These are phyloP conservation scores for Gryllus longicercus DNA, from an alignment of 2,888 invertebrate genomes.

Conservation along the genomic window DNA sequence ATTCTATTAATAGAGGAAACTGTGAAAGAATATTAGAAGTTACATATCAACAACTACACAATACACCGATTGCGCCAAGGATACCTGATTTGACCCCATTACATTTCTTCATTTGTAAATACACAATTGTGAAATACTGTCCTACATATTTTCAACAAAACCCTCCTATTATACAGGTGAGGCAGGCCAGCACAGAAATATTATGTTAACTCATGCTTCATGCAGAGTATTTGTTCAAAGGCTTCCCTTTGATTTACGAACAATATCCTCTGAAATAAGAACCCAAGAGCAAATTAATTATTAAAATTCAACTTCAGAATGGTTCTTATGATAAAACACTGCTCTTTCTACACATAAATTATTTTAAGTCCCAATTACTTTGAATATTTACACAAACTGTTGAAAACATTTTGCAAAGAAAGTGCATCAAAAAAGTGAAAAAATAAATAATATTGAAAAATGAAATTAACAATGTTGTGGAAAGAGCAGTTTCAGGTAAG, in stretches of 20 bases:
- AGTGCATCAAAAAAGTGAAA: too few species aligned
- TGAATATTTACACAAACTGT: too few species aligned
- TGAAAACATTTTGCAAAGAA: too few species aligned
- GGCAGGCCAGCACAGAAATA: not conserved
- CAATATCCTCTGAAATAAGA: conserved; percentile 29
- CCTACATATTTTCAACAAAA: not conserved
- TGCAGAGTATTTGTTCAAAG: conserved; percentile 19
- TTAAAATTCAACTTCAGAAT: too few species aligned
- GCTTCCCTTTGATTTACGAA: conserved; percentile 21
- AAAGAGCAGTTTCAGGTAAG: too few species aligned
- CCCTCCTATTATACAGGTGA: conserved; percentile 17
- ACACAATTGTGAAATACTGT: not conserved
- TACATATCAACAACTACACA: not conserved
- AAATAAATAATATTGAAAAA: too few species aligned
- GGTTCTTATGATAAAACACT: too few species aligned
- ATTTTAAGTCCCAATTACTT: too few species aligned
- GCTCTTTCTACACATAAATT: too few species aligned
- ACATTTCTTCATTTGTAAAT: not conserved
- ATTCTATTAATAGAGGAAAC: not conserved
- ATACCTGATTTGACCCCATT: conserved; percentile 4
- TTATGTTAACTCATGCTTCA: conserved; percentile 24
- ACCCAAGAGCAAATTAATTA: not conserved
- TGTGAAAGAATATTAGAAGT: not conserved
- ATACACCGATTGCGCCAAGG: not conserved
- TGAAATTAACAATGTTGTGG: too few species aligned